A percentile compares a stretch with the other conserved stretches of the same genome.
Conservation (phyloP, 1,140 invertebrate genomes). For the Lycorma delicatula region DNA sequence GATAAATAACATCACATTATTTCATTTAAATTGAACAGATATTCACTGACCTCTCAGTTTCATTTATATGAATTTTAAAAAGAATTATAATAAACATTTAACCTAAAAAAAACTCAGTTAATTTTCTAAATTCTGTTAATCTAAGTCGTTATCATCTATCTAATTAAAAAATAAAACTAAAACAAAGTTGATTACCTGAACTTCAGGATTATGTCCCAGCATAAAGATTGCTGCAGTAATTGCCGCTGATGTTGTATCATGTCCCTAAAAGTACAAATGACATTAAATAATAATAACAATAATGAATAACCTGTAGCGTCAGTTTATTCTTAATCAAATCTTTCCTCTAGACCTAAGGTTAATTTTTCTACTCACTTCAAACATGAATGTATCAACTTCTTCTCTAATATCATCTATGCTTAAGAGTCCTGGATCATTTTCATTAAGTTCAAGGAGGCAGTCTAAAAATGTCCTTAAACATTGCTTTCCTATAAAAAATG, state of each 20-base stretch:
- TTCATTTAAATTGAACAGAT: too few species aligned
- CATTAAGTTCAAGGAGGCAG: not conserved
- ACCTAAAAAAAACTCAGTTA: too few species aligned
- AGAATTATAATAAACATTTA: too few species aligned
- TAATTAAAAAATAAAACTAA: too few species aligned
- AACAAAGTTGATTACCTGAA: too few species aligned
- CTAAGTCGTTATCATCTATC: too few species aligned
- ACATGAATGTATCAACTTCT: not conserved
- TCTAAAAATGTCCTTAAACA: constrained; percentile 7
- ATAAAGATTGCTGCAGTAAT: constrained; percentile 4
- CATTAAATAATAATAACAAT: not conserved
- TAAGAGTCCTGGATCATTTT: not conserved
- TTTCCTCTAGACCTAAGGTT: not conserved
- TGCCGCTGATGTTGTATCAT: constrained; percentile 1
- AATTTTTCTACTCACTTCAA: not conserved
- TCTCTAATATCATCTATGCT: not conserved
- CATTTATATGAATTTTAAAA: too few species aligned
- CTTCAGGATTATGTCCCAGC: constrained; percentile 12
- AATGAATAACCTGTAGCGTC: not conserved
- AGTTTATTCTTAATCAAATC: not conserved
- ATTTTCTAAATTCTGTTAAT: too few species aligned
- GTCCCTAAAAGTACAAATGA: not conserved
- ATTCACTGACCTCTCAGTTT: too few species aligned
- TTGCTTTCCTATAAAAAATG: constrained; percentile 5
- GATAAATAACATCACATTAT: too few species aligned